Base-by-base conservation (phyloP, 2,113 vertebrate genomes). In the Sorex fumeus region DNA sequence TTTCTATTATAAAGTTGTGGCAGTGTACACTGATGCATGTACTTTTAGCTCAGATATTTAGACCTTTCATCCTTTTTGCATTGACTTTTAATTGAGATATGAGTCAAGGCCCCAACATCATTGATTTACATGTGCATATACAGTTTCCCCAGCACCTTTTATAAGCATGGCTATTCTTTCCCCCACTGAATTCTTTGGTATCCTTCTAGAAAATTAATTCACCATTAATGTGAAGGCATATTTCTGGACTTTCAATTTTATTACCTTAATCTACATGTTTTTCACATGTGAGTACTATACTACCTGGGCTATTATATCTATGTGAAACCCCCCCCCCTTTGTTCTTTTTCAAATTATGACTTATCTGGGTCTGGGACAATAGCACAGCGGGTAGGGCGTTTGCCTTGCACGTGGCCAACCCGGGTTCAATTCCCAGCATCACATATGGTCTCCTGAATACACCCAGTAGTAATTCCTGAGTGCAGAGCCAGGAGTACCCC, bases 1-100 rank as follows among this genome's bases (percentile, higher is more conserved):
- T 74, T 87, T n/a, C 66, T 66, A 32, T 30, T 78, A 10, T 50
- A 83, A 87, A 15, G 4, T 40, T 77, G 69, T 86, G 57, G 91
- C 84, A 16, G 40, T 60, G 45, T 91, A 69, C 1, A 53, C n/a
- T 21, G 19, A 16, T 28, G 40, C 40, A 40, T 7, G 7, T 40
- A 36, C 30, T 57, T 72, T 83, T 69, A 93, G 43, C 50, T 83
- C 32, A 77, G 75, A 34, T 10, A 53, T 57, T 76, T 19, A 64
- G 27, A 66, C 3, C 15, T 91, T 45, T 82, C 77, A 36, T 57
- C 8, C 10, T 36, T 47, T 74, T 80, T 32, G 32, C 91, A 21
- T 50, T 62, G 71, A 25, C 47, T 67, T 82, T 76, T 77, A 8
- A 43, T 53, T n/a, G 25, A 60, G 28, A 10, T 50, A 8, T 84